These are phyloP conservation scores for Protonemura montana DNA, from an alignment of 2,888 invertebrate genomes.

Conservation along the genomic window DNA sequence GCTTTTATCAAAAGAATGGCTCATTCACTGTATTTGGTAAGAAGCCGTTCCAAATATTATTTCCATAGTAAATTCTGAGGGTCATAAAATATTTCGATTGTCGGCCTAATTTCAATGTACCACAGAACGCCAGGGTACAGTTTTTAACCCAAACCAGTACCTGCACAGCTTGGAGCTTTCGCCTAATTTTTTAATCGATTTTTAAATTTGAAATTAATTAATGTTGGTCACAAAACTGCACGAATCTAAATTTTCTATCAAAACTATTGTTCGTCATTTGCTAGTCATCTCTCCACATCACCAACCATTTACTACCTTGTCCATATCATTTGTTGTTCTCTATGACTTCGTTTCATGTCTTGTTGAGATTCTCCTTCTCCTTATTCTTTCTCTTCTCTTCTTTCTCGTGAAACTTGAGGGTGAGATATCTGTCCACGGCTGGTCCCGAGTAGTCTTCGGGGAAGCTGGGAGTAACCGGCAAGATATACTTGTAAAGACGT, in stretches of 20 bases:
- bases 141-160: no score
- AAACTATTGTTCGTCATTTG: neutral
- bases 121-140: no score
- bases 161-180: no score
- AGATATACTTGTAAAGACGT: slow-evolving; percentile 85
- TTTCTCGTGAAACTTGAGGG: slow-evolving; percentile 85
- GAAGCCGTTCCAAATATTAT: no score
- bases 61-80: no score
- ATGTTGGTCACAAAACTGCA: neutral
- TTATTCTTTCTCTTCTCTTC: slow-evolving; percentile 60
- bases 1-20: neutral
- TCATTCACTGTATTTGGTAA: no score
- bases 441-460: slow-evolving; percentile 91
- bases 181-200: no score
- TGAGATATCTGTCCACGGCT: slow-evolving; percentile 84
- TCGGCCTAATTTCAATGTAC: no score
- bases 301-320: neutral
- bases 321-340: no score
- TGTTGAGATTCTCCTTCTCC: slow-evolving; percentile 57
- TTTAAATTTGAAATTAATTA: no score
- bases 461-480: slow-evolving; percentile 86
- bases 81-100: no score
- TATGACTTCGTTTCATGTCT: neutral
- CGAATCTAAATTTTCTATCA: neutral
- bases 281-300: neutral